phyloP scores from a whole-genome alignment of 2,888 invertebrate genomes.

The Xestia sexstrigata region DNA sequence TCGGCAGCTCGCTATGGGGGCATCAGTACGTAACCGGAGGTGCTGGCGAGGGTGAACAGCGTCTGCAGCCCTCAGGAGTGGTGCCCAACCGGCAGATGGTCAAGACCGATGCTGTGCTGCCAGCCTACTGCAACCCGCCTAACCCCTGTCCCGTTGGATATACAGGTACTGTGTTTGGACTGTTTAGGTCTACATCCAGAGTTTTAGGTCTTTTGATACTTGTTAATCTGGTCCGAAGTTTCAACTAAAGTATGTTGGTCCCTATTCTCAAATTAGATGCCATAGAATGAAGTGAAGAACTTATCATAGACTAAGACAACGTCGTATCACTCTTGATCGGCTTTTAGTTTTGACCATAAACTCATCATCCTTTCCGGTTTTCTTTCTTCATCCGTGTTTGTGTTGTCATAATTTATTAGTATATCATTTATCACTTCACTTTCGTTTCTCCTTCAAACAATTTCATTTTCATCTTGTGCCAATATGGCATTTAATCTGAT shows the following conservation, averaged over 20 bases:
- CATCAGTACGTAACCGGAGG: slow-evolving; percentile 95
- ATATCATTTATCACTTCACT: neutral
- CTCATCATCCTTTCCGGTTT: neutral
- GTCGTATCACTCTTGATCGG: neutral
- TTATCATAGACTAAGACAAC: neutral
- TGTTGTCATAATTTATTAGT: neutral
- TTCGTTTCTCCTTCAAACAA: no score
- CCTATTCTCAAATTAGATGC: neutral
- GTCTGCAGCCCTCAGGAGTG: slow-evolving; percentile 90
- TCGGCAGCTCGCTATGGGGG: slow-evolving; percentile 92
- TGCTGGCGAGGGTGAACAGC: slow-evolving; percentile 94
- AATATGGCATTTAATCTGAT: slow-evolving; percentile 26
- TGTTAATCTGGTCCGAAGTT: neutral
- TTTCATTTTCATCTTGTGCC: slow-evolving; percentile 7
- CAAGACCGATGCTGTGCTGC: slow-evolving; percentile 97
- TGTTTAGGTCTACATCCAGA: neutral
- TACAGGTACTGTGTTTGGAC: slow-evolving; percentile 89
- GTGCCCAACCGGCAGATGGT: slow-evolving; percentile 93
- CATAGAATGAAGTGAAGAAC: neutral
- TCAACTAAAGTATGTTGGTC: neutral
- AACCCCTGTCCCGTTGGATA: slow-evolving; percentile 99
- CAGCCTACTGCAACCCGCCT: slow-evolving; percentile 99
- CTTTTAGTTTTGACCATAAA: no score
- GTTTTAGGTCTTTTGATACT: neutral
- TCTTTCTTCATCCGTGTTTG: neutral